A percentile compares a stretch with the other conserved stretches of the same genome.
Conservation (phyloP, 2,888 invertebrate genomes). For the Drosophila borealis region DNA sequence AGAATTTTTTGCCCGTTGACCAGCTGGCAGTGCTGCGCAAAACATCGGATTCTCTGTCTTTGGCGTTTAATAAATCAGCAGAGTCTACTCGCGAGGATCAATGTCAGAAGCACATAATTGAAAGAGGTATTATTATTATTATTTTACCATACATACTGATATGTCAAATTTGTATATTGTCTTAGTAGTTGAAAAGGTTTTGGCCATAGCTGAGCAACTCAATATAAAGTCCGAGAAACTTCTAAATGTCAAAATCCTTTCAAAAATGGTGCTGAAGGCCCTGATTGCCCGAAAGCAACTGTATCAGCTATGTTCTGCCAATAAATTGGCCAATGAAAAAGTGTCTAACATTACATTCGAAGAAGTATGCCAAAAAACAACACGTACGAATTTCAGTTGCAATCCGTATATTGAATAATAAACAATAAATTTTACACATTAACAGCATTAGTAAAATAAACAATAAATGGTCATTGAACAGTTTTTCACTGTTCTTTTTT, state of each 20-base stretch:
- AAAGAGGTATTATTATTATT: conserved; percentile 13
- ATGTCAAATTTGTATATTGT: not conserved
- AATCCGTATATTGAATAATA: conserved; percentile 6
- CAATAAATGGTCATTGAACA: too few relatives aligned
- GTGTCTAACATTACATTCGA: too few relatives aligned
- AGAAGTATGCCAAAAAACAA: not conserved
- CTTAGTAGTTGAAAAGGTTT: conserved; percentile 35
- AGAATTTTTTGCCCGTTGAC: not conserved
- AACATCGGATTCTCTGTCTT: not conserved
- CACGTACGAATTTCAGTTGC: not conserved
- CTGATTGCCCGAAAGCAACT: conserved; percentile 14
- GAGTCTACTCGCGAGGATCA: conserved; percentile 7
- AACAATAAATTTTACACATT: too few relatives aligned
- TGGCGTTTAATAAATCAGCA: not conserved
- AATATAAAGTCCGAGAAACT: conserved; percentile 11
- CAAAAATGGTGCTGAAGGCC: conserved; percentile 15
- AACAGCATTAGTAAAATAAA: too few relatives aligned
- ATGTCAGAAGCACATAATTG: conserved; percentile 18
- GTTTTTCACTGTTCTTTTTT: too few relatives aligned
- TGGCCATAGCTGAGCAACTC: conserved; percentile 19
- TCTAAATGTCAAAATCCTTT: conserved; percentile 28
- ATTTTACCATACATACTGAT: too few relatives aligned
- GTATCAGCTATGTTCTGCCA: conserved; percentile 1
- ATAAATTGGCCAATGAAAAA: not conserved
- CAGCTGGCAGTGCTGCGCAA: not conserved